A percentile compares a stretch with the other conserved stretches of the same genome.
phyloP scores from a whole-genome alignment of 1,140 invertebrate species.

The Brachionus manjavacas region DNA sequence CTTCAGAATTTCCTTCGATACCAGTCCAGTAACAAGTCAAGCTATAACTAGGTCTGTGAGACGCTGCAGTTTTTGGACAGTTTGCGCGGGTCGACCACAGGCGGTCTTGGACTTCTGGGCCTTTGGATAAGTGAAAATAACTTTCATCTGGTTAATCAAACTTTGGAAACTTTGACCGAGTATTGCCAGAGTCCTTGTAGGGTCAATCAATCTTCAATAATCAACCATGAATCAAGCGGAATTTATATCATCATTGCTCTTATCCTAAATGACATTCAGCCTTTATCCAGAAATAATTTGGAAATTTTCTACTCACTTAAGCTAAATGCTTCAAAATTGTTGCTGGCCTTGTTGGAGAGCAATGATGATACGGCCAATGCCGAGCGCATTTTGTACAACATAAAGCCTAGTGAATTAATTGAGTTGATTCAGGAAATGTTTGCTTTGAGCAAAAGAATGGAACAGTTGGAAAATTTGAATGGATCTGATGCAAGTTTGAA shows the following conservation, averaged over 20 bases:
- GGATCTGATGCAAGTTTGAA: not conserved
- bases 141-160: slow-evolving; percentile 93
- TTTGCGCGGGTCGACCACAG: slow-evolving; percentile 98
- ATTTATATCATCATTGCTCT: slow-evolving; percentile 96
- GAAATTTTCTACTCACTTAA: slow-evolving; percentile 94
- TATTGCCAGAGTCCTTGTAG: slow-evolving; percentile 99
- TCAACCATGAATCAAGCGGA: slow-evolving; percentile 95
- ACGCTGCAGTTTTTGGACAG: slow-evolving; percentile 96
- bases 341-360: slow-evolving; percentile 97
- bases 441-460: not conserved
- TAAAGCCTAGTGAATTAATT: slow-evolving; percentile 65
- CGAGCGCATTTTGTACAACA: slow-evolving; percentile 83
- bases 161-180: slow-evolving; percentile 94
- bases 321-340: slow-evolving; percentile 90
- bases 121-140: slow-evolving; percentile 97
- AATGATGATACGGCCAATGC: slow-evolving; percentile 91
- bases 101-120: slow-evolving; percentile 86
- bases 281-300: slow-evolving; percentile 87
- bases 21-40: slow-evolving; percentile 59
- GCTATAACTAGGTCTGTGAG: slow-evolving; percentile 93
- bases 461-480: not conserved
- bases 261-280: slow-evolving; percentile 95
- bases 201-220: slow-evolving; percentile 94
- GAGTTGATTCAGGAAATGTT: not conserved
- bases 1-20: slow-evolving; percentile 67